Evolutionary conservation across 2,113 vertebrate genomes (phyloP), one percentile per base, ranked within the genome.

Genomic region (Sula dactylatra): DNA sequence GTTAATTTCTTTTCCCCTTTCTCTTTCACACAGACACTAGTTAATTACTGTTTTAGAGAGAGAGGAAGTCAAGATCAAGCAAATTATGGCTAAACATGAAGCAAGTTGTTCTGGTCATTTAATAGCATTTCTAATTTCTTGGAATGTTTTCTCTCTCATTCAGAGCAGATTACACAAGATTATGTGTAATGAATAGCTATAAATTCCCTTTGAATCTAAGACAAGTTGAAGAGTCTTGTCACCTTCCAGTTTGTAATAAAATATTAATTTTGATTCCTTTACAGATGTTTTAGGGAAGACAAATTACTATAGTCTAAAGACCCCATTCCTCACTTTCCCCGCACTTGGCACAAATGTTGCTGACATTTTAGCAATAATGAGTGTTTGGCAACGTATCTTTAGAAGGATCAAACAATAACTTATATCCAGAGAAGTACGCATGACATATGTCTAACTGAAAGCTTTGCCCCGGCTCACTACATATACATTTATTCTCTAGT

Each of bases 181-280:
- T 69, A 65, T 61, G 38, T 69, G 44, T 85, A 82, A 86, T 82
- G 20, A 95, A 78, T 59, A 84, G 12, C 55, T 74, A 76, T 62
- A 91, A 94, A 89, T 73, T 87, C 21, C 11, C 31, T 84, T 61
- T 54, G 31, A 94, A 83, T 77, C 40, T 59, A 88, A 88, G 44
- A 95, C 80, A 94, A 86, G 7, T 42, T 92, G 27, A 13, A 79
- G 19, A 79, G 6, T 73, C 47, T 93, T 10, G 86, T 47, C 85
- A 58, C 36, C 80, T 87, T 94, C 36, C 44, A 89, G 19, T 52
- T 88, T 79, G 54, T 72, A 95, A 91, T 71, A 65, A 91, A 95
- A 86, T 89, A 72, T 34, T 93, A 76, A 85, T 88, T 94, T 93
- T 79, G 2, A 44, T 93, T 97, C 54, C 69, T 91, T 94, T 94